Evolutionary conservation across 2,797 vertebrate species (phyloP), one percentile per base, ranked within the genome.

Genomic region (Etheostoma nigrum): DNA sequence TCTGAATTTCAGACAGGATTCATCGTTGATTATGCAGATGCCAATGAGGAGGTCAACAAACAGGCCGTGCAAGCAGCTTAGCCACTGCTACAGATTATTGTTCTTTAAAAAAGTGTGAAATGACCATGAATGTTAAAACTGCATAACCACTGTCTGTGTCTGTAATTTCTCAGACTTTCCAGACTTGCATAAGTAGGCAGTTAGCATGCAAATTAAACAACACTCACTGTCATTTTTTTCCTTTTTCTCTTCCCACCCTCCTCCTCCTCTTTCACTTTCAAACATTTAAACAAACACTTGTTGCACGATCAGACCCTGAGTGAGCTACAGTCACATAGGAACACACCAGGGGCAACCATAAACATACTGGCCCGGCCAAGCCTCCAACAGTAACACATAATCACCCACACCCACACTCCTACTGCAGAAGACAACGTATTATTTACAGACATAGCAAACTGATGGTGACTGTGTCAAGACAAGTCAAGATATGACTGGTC

Each of bases 91-190:
- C 18, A 79, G 64, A 76, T 79, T 62, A 69, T 53, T 78, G 71
- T 84, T 81, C 45, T 74, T 72, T 67, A 68, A 67, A 71, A 82
- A 48, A 84, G 72, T 85, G 79, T 81, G 79, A 86, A 88, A 66
- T 54, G 71, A 81, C 71, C 72, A 83, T 36, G 51, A 67, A 76
- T 83, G 78, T 81, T 76, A 86, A 85, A 77, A 57, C 48, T 14
- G 62, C 47, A 51, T 64, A 42, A 82, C 83, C 49, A 58, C 79
- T 16, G 16, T 61, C 72, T 68, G 72, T 54, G 47, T 68, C 66
- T 74, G 63, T 51, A 64, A 30, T 62, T 76, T 76, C 62, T 84
- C 71, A 84, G 65, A 90, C 75, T 90, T 90, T 87, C 87, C 83
- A 87, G 75, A 70, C 65, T 16, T 80, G 68, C 52, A 63, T 49